A percentile compares a stretch with the other conserved stretches of the same genome.
phyloP scores from a whole-genome alignment of 2,888 invertebrate genomes.

The Theodoxus fluviatilis region DNA sequence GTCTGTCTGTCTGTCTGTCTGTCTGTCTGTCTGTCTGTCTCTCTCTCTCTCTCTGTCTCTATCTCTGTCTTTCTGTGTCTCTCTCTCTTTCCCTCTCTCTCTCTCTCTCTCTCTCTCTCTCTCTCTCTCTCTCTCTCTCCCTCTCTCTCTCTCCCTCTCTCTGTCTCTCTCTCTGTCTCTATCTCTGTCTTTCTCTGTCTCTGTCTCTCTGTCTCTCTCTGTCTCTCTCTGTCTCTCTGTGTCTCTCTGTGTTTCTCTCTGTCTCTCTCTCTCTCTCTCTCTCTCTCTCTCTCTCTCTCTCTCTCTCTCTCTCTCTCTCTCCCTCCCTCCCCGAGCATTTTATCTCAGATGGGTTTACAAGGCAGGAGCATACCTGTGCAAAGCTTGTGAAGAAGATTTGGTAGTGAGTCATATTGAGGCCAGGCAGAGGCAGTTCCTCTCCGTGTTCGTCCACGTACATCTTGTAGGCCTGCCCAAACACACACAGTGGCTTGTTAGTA shows the following conservation, averaged over 20 bases:
- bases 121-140: neutral
- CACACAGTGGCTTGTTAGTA: no score
- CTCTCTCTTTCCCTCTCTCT: slow-evolving; percentile 9
- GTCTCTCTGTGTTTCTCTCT: neutral
- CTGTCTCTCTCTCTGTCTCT: neutral
- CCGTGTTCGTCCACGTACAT: slow-evolving; percentile 50
- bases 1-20: no score
- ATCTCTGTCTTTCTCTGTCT: neutral
- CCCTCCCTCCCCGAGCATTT: no score
- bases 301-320: no score
- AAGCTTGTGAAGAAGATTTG: slow-evolving; percentile 65
- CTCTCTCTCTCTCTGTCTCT: no score
- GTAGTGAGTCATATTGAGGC: slow-evolving; percentile 56
- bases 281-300: neutral
- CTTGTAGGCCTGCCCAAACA: slow-evolving; percentile 57
- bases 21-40: no score
- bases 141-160: neutral
- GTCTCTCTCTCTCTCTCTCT: neutral
- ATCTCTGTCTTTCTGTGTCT: no score
- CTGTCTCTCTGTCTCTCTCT: neutral
- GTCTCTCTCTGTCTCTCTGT: neutral
- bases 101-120: slow-evolving; percentile 21
- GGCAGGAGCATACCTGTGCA: slow-evolving; percentile 62
- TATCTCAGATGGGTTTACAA: no score
- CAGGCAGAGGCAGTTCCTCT: slow-evolving; percentile 49